Evolutionary conservation across 2,797 vertebrate genomes (phyloP), one percentile per base, ranked within the genome.

Genomic region (Hafferia zeledoni): DNA sequence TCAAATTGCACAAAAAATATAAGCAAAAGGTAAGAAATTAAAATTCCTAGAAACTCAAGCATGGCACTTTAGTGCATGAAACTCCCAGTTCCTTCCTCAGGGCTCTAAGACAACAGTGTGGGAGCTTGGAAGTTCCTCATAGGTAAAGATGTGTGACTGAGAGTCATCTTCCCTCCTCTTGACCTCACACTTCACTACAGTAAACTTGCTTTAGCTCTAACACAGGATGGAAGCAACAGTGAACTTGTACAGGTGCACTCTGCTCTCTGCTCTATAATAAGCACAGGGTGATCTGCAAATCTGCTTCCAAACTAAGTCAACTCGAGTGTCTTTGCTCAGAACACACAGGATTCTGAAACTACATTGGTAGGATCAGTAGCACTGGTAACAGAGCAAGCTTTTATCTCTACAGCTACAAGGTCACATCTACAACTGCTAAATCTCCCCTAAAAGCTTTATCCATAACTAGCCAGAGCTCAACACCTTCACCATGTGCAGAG

Each of bases 61-160:
- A 8, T 3, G 13, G 39, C 37, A n/a, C 13, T 47, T 64, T 0
- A 56, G 19, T 0, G 5, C 11, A 46, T 0, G 1, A 20, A 79
- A 59, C 7, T 74, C 33, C 27, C 13, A 28, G 41, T 13, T 95
- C 37, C 49, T 47, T 72, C 47, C 1, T 9, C 3, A 33, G 14
- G n/a, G 35, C 20, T 35, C 17, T 0, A 33, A 35, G 13, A 67
- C 31, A 56, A 31, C 1, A 9, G 35, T 3, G 4, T 13, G 64
- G 35, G 31, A 39, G 13, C 61, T 0, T 14, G 15, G 10, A 78
- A 81, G 43, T 22, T 76, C 31, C 53, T 74, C 20, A 9, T 2
- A 63, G 0, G 11, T 18, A 17, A 87, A 67, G 81, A 41, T 41
- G 15, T 41, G 39, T 41, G 39, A 27, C 41, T 15, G 4, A 2